These are phyloP conservation scores for Brachymystax lenok DNA, from an alignment of 2,797 vertebrate genomes.

Conservation along the genomic window DNA sequence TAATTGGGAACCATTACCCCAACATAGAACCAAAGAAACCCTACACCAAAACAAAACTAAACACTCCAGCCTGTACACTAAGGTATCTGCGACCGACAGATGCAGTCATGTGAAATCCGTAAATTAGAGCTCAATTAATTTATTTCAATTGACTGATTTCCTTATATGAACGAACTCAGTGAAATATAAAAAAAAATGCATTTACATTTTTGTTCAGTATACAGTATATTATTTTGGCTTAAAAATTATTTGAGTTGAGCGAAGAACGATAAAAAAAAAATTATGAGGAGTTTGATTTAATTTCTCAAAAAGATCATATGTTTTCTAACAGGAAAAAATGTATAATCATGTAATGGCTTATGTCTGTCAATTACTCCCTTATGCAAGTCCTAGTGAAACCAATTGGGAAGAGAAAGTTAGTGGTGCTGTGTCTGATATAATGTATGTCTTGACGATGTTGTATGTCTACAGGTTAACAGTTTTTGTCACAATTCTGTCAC, in stretches of 20 bases:
- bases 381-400: not conserved
- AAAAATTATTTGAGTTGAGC: not conserved
- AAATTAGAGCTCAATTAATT: too few relatives aligned
- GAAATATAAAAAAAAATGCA: too few relatives aligned
- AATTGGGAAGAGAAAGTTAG: constrained; percentile 16
- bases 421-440: constrained; percentile 48
- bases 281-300: not conserved
- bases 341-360: not conserved
- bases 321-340: not conserved
- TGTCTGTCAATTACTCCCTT: not conserved
- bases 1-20: too few relatives aligned
- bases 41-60: too few relatives aligned
- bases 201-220: too few relatives aligned
- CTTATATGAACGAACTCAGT: too few relatives aligned
- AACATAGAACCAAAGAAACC: too few relatives aligned
- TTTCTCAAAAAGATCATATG: not conserved
- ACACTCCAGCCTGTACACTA: too few relatives aligned
- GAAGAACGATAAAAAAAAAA: not conserved
- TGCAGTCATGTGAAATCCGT: too few relatives aligned
- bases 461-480: constrained; percentile 52
- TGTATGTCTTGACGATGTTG: constrained; percentile 50
- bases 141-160: too few relatives aligned
- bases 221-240: not conserved
- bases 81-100: too few relatives aligned
- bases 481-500: constrained; percentile 57